These are phyloP conservation scores for Mythimna vitellina DNA, from an alignment of 2,888 invertebrate genomes.

Conservation along the genomic window DNA sequence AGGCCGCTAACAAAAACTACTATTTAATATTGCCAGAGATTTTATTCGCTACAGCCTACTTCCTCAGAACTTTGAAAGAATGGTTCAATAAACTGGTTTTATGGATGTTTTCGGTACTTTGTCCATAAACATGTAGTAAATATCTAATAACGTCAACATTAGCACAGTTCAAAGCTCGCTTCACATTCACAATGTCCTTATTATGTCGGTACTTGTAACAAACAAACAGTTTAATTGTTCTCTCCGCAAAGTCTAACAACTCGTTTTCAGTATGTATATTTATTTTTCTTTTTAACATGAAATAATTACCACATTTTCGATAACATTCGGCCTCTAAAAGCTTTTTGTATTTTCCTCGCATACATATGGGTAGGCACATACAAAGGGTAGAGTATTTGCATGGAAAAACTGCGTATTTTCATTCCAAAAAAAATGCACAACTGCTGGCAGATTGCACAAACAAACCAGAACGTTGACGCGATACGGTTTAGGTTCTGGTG, in stretches of 20 bases:
- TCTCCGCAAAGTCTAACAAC: constrained; percentile 3
- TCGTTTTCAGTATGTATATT: background rate
- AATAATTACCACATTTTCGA: constrained; percentile 31
- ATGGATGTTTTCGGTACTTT: constrained; percentile 45
- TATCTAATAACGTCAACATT: constrained; percentile 43
- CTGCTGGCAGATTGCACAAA: constrained; percentile 52
- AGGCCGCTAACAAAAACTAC: background rate
- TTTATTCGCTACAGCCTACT: constrained; percentile 25
- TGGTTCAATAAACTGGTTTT: constrained; percentile 47
- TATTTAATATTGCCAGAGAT: background rate
- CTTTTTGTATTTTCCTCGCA: constrained; percentile 28
- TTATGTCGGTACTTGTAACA: constrained; percentile 7
- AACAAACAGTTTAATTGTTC: constrained; percentile 27
- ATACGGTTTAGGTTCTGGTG: constrained; percentile 40
- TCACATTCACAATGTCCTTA: constrained; percentile 9
- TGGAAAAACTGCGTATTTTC: constrained; percentile 50
- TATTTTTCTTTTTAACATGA: constrained; percentile 18
- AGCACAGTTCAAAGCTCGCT: constrained; percentile 23
- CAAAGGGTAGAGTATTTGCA: constrained; percentile 39
- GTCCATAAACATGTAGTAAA: constrained; percentile 48
- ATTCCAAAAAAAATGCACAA: constrained; percentile 50
- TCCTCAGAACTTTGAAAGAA: constrained; percentile 28
- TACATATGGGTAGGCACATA: constrained; percentile 28
- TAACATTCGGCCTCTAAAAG: constrained; percentile 26
- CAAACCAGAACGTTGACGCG: constrained; percentile 42